Conservation (phyloP, 2,888 invertebrate genomes). For the Heliconius cydno region DNA sequence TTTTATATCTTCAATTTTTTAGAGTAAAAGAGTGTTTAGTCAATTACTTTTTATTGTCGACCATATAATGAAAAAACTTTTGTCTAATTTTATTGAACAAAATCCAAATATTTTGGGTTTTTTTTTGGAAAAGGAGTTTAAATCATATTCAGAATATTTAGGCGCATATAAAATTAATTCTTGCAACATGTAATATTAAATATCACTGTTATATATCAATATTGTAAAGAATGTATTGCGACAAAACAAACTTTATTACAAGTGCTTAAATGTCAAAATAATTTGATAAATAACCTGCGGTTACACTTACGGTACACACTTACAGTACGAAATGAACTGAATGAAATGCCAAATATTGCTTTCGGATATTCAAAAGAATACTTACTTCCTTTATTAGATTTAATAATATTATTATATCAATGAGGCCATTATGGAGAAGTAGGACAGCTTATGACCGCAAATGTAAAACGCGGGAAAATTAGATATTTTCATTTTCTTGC, state of each 20-base stretch:
- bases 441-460: not conserved
- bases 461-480: too few species aligned
- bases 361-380: conserved; percentile 63
- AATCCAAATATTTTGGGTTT: not conserved
- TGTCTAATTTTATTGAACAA: not conserved
- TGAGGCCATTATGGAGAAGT: not conserved
- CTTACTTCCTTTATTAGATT: conserved; percentile 56
- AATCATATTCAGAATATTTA: not conserved
- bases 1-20: not conserved
- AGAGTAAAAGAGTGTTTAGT: too few species aligned
- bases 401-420: conserved; percentile 45
- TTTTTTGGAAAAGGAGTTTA: not conserved
- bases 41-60: not conserved
- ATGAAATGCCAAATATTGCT: conserved; percentile 80
- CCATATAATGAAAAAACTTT: not conserved
- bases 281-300: not conserved
- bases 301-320: not conserved
- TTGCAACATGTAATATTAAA: conserved; percentile 1
- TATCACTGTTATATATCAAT: not conserved
- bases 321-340: conserved; percentile 41
- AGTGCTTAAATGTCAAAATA: conserved; percentile 12
- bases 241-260: conserved; percentile 23
- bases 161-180: not conserved
- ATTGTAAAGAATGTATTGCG: not conserved
- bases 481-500: too few species aligned